phyloP scores from a whole-genome alignment of 2,113 vertebrate species.

The Aspidoscelis tigris region DNA sequence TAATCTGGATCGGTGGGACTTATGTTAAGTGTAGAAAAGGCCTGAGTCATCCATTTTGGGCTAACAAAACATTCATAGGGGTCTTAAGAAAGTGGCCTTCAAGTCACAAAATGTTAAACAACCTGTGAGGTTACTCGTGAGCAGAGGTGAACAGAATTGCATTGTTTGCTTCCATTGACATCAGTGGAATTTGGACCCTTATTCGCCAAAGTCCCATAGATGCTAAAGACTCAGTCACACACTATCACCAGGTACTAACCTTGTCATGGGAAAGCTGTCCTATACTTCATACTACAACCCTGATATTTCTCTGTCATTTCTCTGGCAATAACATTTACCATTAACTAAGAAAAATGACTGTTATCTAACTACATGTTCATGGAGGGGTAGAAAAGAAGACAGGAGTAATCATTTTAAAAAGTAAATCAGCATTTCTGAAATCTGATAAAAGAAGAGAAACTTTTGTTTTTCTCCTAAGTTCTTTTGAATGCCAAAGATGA shows the following conservation, averaged over 20 bases:
- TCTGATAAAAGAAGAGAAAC: slow-evolving; percentile 32
- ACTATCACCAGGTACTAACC: slow-evolving; percentile 21
- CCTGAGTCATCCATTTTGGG: too few relatives aligned
- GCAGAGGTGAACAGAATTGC: neutral
- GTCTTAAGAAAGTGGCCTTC: neutral
- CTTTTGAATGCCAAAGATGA: neutral
- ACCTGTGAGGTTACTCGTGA: neutral
- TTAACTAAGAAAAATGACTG: slow-evolving; percentile 43
- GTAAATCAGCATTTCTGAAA: slow-evolving; percentile 45
- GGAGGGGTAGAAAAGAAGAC: too few relatives aligned
- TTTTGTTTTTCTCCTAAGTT: too few relatives aligned
- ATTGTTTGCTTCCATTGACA: neutral
- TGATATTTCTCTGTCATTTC: slow-evolving; percentile 45
- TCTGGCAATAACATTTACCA: slow-evolving; percentile 29
- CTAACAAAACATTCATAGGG: too few relatives aligned
- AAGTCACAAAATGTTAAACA: neutral
- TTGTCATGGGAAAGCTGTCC: too few relatives aligned
- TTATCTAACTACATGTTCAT: slow-evolving; percentile 30
- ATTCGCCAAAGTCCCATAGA: neutral
- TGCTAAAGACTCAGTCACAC: neutral
- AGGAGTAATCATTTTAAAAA: slow-evolving; percentile 9
- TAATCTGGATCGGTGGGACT: too few relatives aligned
- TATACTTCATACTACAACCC: too few relatives aligned
- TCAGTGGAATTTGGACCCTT: neutral
- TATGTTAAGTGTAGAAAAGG: too few relatives aligned